A percentile compares a stretch with the other conserved stretches of the same genome.
Evolutionary conservation across 2,888 invertebrate genomes (phyloP).

Genomic region (Polyommatus iphigenia): DNA sequence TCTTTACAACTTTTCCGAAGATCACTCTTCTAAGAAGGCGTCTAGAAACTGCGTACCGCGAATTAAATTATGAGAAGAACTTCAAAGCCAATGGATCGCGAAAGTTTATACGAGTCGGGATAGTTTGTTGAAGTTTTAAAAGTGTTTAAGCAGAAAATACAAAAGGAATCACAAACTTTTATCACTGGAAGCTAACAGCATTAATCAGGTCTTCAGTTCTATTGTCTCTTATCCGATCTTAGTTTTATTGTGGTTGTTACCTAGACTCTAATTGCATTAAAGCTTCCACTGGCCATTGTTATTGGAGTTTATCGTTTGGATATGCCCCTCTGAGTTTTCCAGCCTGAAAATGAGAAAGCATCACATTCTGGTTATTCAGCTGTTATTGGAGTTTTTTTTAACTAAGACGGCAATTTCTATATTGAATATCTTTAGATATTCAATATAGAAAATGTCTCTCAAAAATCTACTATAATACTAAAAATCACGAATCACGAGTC

Average conservation of each 20-base stretch:
- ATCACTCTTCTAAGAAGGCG: not conserved
- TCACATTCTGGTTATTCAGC: no score
- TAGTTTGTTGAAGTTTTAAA: constrained; percentile 21
- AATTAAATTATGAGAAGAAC: constrained; percentile 16
- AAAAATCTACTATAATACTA: no score
- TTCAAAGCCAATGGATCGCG: constrained; percentile 18
- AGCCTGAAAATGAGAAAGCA: no score
- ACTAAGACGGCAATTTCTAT: no score
- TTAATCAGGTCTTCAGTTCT: constrained; percentile 24
- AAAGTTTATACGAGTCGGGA: constrained; percentile 20
- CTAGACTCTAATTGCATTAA: not conserved
- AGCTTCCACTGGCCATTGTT: not conserved
- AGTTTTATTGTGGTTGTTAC: constrained; percentile 21
- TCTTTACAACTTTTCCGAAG: not conserved
- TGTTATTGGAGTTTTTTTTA: no score
- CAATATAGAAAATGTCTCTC: no score
- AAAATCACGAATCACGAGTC: no score
- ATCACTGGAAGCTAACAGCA: constrained; percentile 8
- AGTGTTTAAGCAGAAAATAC: constrained; percentile 30
- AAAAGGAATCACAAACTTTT: constrained; percentile 29
- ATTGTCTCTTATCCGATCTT: constrained; percentile 24
- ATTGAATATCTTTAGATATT: no score
- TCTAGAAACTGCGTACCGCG: not conserved
- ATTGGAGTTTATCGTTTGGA: not conserved
- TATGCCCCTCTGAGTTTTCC: not conserved